Evolutionary conservation across 2,113 vertebrate genomes (phyloP).

Genomic region (Petroica traversi): DNA sequence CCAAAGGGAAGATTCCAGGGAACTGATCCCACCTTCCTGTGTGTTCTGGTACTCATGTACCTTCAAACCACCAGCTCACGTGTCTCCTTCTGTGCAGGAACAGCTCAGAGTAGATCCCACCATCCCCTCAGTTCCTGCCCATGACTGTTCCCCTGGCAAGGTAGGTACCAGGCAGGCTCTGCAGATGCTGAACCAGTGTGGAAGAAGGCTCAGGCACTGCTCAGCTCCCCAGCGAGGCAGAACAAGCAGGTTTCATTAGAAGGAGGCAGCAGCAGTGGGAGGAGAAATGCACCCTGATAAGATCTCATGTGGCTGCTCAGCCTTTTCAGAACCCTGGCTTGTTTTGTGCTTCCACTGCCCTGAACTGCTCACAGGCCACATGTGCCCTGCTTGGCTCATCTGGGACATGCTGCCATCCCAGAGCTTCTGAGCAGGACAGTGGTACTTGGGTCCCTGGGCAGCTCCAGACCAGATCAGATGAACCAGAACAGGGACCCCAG

Average conservation of each 20-base stretch:
- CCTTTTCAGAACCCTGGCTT: background rate
- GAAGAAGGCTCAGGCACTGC: background rate
- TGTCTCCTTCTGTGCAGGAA: background rate
- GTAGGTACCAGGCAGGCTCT: background rate
- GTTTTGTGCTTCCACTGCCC: background rate
- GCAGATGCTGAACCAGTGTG: background rate
- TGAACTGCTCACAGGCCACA: background rate
- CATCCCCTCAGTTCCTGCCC: background rate
- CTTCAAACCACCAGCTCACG: background rate
- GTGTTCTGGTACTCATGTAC: background rate
- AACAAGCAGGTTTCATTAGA: background rate
- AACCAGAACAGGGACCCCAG: background rate
- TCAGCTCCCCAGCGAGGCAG: background rate
- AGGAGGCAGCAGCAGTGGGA: background rate
- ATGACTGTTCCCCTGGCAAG: background rate
- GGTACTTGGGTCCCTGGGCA: background rate
- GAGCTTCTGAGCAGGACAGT: background rate
- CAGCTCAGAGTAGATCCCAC: background rate
- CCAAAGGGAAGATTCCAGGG: background rate
- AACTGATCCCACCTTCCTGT: background rate
- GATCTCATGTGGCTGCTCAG: accelerated
- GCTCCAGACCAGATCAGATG: background rate
- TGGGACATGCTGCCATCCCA: background rate
- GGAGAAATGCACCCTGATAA: background rate
- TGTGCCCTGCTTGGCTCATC: background rate